A percentile compares a stretch with the other conserved stretches of the same genome.
Conservation (phyloP, 2,113 vertebrate genomes). For the Rafetus swinhoei region DNA sequence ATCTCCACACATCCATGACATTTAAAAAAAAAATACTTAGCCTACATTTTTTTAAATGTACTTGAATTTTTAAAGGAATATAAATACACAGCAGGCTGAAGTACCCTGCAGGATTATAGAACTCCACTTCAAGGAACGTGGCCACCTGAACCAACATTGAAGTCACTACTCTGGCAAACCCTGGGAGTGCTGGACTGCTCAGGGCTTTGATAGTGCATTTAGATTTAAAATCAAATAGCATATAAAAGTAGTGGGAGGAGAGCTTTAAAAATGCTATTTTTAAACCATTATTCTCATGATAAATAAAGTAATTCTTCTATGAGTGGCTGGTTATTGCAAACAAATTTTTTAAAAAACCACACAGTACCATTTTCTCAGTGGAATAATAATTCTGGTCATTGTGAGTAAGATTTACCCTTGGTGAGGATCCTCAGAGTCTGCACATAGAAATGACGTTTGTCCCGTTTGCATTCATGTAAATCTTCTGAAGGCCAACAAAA, state of each 20-base stretch:
- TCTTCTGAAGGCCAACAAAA: not conserved
- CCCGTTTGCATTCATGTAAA: not conserved
- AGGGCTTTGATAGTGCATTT: not conserved
- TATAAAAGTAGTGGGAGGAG: not conserved
- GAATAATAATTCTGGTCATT: not conserved
- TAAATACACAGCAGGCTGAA: not conserved
- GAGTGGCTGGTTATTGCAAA: conserved; percentile 8
- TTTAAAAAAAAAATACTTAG: not conserved
- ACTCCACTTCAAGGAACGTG: not conserved
- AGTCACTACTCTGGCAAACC: not conserved
- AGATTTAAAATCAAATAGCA: not conserved
- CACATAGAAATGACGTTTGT: not conserved
- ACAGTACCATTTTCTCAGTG: not conserved
- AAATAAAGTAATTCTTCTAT: not conserved
- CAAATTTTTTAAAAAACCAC: not conserved
- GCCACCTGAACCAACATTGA: not conserved
- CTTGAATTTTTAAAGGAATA: conserved; percentile 34
- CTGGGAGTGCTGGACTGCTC: not conserved
- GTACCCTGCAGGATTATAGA: not conserved
- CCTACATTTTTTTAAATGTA: not conserved
- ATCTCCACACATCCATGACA: not conserved
- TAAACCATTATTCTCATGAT: not conserved
- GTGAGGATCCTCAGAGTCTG: not conserved
- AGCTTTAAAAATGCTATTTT: not conserved
- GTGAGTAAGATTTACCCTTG: not conserved